These are phyloP conservation scores for Hippopotamus amphibius DNA, from an alignment of 2,113 vertebrate species.

Conservation along the genomic window DNA sequence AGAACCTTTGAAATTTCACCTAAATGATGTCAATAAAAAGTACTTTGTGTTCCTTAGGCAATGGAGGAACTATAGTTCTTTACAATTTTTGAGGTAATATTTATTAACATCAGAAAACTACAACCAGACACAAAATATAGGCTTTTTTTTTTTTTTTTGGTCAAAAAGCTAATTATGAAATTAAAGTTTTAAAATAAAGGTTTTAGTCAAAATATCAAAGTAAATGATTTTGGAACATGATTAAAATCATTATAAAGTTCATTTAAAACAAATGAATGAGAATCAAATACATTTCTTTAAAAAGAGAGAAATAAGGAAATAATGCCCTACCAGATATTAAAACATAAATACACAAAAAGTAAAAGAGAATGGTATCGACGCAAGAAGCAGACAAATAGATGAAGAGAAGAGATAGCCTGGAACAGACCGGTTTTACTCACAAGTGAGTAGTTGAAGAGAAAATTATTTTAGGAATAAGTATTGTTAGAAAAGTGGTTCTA, in stretches of 20 bases:
- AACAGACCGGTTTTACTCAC: not conserved
- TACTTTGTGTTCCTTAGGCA: not conserved
- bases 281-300: not conserved
- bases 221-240: not conserved
- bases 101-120: not conserved
- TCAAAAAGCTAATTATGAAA: not conserved
- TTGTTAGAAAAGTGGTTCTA: not conserved
- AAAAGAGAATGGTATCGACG: not conserved
- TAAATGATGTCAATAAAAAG: not conserved
- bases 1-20: not conserved
- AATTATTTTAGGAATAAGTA: not conserved
- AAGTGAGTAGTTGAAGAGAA: not conserved
- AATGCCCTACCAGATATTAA: not conserved
- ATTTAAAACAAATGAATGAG: constrained; percentile 37
- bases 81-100: not conserved
- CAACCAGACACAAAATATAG: not conserved
- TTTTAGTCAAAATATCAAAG: constrained; percentile 20
- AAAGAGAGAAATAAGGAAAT: not conserved
- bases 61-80: not conserved
- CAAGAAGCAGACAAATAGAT: not conserved
- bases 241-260: not conserved
- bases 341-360: not conserved
- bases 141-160: not conserved
- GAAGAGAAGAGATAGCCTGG: not conserved
- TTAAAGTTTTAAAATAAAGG: not conserved